A percentile compares a stretch with the other conserved stretches of the same genome.
Evolutionary conservation across 1,140 invertebrate genomes (phyloP).

Genomic region (Lordiphosa mommai): DNA sequence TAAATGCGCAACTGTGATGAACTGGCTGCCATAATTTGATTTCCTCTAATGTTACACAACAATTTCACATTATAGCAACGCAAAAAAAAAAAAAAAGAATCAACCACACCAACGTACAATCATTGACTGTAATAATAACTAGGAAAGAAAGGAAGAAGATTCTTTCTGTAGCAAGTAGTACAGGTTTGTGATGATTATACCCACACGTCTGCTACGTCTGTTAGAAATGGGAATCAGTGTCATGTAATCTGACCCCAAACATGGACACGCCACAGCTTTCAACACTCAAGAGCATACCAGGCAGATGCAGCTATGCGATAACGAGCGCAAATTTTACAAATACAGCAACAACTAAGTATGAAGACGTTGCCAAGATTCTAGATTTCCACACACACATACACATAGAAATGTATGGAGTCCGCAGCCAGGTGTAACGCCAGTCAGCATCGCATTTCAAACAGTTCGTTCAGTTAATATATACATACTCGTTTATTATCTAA

Average conservation of each 20-base stretch:
- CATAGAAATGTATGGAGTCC: background rate
- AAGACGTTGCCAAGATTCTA: constrained; percentile 73
- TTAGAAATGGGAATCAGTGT: constrained; percentile 70
- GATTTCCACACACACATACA: constrained; percentile 45
- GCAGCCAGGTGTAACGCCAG: constrained; percentile 56
- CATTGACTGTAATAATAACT: constrained; percentile 28
- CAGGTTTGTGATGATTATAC: constrained; percentile 2
- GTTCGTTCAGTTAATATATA: constrained; percentile 28
- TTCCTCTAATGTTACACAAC: too few relatives aligned
- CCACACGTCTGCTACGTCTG: constrained; percentile 43
- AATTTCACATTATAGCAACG: too few relatives aligned
- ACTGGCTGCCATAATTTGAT: too few relatives aligned
- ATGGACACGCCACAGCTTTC: constrained; percentile 76
- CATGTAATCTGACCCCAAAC: constrained; percentile 77
- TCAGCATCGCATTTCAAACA: constrained; percentile 69
- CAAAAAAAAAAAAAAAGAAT: too few relatives aligned
- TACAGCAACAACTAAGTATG: constrained; percentile 65
- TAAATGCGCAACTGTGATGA: too few relatives aligned
- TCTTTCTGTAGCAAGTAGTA: background rate
- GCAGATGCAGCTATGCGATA: constrained; percentile 57
- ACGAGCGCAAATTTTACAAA: constrained; percentile 73
- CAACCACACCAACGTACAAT: constrained; percentile 12
- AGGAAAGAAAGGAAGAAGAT: constrained; percentile 13
- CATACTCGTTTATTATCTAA: constrained; percentile 51
- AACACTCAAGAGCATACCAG: constrained; percentile 48